phyloP scores from a whole-genome alignment of 2,888 invertebrate species.

The Drosophila anomelani region DNA sequence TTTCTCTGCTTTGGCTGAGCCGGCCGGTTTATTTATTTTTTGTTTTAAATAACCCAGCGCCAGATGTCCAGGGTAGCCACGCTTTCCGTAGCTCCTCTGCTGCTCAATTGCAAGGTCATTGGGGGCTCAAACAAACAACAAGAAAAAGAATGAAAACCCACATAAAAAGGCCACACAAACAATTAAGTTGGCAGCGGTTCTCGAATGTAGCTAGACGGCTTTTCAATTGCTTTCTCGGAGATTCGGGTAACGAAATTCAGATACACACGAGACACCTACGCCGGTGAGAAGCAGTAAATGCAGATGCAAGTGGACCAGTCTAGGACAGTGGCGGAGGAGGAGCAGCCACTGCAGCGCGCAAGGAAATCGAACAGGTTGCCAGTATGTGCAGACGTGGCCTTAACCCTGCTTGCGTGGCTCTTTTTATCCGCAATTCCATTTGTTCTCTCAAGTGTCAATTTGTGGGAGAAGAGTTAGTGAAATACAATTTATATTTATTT shows the following conservation, averaged over 20 bases:
- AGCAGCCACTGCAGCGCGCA: slow-evolving; percentile 6
- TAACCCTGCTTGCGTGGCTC: slow-evolving; percentile 13
- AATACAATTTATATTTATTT: neutral
- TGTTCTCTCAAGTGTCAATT: slow-evolving; percentile 4
- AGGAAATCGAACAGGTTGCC: slow-evolving; percentile 38
- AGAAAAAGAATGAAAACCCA: neutral
- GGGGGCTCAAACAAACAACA: neutral
- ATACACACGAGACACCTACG: slow-evolving; percentile 29
- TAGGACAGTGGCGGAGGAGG: slow-evolving; percentile 11
- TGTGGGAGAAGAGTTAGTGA: neutral
- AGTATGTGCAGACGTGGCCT: slow-evolving; percentile 39
- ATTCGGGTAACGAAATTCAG: slow-evolving; percentile 3
- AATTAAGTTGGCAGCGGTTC: slow-evolving; percentile 38
- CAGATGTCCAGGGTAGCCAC: slow-evolving; percentile 12
- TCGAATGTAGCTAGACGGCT: slow-evolving; percentile 33
- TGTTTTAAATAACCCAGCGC: slow-evolving; percentile 9
- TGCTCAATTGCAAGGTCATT: slow-evolving; percentile 36
- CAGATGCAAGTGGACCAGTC: slow-evolving; percentile 6
- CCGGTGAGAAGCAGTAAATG: slow-evolving; percentile 1
- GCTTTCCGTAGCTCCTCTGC: neutral
- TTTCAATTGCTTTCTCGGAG: slow-evolving; percentile 40
- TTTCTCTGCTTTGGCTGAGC: neutral
- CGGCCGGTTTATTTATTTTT: slow-evolving; percentile 24
- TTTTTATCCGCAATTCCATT: slow-evolving; percentile 8
- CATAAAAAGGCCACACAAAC: slow-evolving; percentile 1